A percentile compares a stretch with the other conserved stretches of the same genome.
These are phyloP conservation scores for Apis florea DNA, from an alignment of 1,140 invertebrate species.

Conservation along the genomic window DNA sequence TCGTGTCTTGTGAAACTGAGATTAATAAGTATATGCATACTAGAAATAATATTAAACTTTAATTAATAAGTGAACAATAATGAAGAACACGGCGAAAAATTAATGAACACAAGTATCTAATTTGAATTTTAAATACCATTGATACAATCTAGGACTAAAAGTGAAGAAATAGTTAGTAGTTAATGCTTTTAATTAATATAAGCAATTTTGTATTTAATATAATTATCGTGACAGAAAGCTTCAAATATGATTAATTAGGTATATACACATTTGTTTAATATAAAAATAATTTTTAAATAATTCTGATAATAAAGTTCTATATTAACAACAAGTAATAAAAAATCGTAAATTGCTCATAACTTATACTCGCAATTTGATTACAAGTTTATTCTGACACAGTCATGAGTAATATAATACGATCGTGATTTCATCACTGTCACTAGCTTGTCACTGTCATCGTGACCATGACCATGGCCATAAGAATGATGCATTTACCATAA, in stretches of 20 bases:
- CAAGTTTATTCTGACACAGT: neutral
- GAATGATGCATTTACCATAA: neutral
- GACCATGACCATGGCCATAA: neutral
- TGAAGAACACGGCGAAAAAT: slow-evolving; percentile 14
- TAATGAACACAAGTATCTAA: slow-evolving; percentile 24
- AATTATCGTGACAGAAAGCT: neutral
- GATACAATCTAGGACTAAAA: slow-evolving; percentile 28
- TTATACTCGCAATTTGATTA: neutral
- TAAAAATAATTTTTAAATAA: no score
- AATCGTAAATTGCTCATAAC: neutral
- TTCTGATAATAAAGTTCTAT: no score
- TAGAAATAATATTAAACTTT: slow-evolving; percentile 31
- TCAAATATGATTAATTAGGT: neutral
- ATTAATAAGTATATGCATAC: slow-evolving; percentile 2
- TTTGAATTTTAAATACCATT: slow-evolving; percentile 41
- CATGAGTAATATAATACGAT: neutral
- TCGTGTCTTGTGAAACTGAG: no score
- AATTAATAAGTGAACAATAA: slow-evolving; percentile 39
- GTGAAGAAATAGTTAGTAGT: slow-evolving; percentile 23
- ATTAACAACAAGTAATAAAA: neutral
- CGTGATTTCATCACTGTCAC: slow-evolving; percentile 11
- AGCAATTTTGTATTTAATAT: neutral
- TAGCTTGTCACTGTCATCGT: neutral
- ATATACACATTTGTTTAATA: no score
- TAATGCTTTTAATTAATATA: slow-evolving; percentile 4